A percentile compares a stretch with the other conserved stretches of the same genome.
phyloP scores from a whole-genome alignment of 2,113 vertebrate species.

The Triplophysa siluroides region DNA sequence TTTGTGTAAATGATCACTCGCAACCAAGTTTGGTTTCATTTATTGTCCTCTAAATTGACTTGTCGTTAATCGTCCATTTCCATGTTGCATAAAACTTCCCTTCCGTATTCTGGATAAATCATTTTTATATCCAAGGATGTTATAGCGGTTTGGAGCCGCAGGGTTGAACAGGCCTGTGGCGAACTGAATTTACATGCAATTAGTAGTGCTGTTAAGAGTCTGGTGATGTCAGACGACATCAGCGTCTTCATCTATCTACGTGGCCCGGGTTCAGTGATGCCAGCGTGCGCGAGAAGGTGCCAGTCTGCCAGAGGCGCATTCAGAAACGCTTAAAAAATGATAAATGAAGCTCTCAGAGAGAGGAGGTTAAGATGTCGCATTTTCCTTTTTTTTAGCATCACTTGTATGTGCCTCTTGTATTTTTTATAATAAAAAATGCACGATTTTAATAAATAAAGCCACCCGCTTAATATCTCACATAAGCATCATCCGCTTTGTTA shows the following conservation, averaged over 20 bases:
- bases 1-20: background rate
- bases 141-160: background rate
- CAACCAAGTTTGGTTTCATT: slow-evolving; percentile 16
- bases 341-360: background rate
- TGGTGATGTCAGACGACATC: slow-evolving; percentile 22
- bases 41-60: slow-evolving; percentile 17
- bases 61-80: background rate
- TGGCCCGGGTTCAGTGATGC: background rate
- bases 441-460: too few relatives aligned
- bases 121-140: background rate
- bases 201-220: slow-evolving; percentile 14
- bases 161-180: slow-evolving; percentile 13
- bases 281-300: background rate
- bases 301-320: background rate
- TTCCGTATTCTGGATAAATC: background rate
- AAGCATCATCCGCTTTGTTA: background rate
- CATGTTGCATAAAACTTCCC: background rate
- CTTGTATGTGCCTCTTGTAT: too few relatives aligned
- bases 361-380: background rate
- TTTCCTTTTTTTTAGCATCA: too few relatives aligned
- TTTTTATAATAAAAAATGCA: too few relatives aligned
- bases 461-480: background rate
- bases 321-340: background rate
- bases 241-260: background rate
- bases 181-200: slow-evolving; percentile 33